phyloP scores from a whole-genome alignment of 2,797 vertebrate species.

The Leptoclinus maculatus region DNA sequence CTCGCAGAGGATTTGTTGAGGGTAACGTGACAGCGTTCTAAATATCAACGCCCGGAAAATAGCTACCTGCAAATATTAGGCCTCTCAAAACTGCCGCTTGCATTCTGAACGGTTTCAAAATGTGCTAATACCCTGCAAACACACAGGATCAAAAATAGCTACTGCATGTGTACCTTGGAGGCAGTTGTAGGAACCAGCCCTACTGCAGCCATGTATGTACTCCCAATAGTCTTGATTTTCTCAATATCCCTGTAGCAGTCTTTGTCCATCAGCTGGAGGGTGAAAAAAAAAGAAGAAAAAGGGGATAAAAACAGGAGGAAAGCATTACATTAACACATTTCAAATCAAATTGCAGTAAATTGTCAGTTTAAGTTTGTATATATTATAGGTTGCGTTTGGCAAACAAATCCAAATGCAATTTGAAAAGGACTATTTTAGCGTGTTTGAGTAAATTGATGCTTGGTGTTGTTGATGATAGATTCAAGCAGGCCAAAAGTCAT shows the following conservation, averaged over 20 bases:
- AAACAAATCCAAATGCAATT: constrained; percentile 43
- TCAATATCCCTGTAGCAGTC: constrained; percentile 97
- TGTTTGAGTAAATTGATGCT: constrained; percentile 57
- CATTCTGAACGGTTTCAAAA: constrained; percentile 28
- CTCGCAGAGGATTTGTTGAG: constrained; percentile 49
- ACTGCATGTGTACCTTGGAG: constrained; percentile 86
- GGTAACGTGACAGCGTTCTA: constrained; percentile 53
- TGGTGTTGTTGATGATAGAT: constrained; percentile 62
- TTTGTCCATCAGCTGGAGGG: constrained; percentile 93
- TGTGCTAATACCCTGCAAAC: constrained; percentile 25
- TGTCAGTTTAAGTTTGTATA: constrained; percentile 25
- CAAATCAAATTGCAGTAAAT: constrained; percentile 20
- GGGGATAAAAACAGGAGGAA: constrained; percentile 13
- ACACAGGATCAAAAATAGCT: constrained; percentile 28
- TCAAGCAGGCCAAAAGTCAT: constrained; percentile 53
- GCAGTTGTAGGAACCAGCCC: constrained; percentile 93
- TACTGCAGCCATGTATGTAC: constrained; percentile 98
- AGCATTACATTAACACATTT: constrained; percentile 15
- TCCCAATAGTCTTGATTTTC: constrained; percentile 99
- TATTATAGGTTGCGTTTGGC: constrained; percentile 11
- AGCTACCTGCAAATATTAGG: constrained; percentile 18
- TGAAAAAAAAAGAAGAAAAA: not conserved
- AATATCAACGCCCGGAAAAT: constrained; percentile 44
- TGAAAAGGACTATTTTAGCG: constrained; percentile 24
- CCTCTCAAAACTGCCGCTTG: constrained; percentile 26